A percentile compares a stretch with the other conserved stretches of the same genome.
phyloP scores from a whole-genome alignment of 2,113 vertebrate genomes.

The Amphiprion ocellaris region DNA sequence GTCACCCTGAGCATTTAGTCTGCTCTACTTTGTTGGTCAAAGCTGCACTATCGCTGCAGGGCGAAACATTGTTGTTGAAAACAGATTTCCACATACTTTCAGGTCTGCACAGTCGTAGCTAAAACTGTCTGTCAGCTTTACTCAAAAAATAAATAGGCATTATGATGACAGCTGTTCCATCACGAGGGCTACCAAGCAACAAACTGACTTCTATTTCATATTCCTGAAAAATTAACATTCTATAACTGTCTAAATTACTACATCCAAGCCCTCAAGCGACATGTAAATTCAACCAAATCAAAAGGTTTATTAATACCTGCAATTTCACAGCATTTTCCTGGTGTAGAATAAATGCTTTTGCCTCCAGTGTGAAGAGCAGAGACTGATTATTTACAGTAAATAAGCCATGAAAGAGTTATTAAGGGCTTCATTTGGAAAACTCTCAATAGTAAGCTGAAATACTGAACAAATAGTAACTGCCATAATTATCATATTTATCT shows the following conservation, averaged over 20 bases:
- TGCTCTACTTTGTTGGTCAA: neutral
- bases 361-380: neutral
- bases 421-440: neutral
- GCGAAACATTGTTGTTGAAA: neutral
- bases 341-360: neutral
- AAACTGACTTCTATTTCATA: too few relatives aligned
- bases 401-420: neutral
- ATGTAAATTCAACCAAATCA: neutral
- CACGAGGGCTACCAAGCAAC: too few relatives aligned
- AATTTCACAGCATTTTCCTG: too few relatives aligned
- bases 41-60: neutral
- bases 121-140: neutral
- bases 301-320: neutral
- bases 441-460: too few relatives aligned
- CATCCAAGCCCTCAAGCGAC: neutral
- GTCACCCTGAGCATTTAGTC: conserved; percentile 18
- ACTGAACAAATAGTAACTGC: neutral
- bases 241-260: neutral
- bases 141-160: neutral
- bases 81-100: neutral
- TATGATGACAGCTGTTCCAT: neutral
- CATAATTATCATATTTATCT: neutral
- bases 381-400: neutral
- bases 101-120: neutral
- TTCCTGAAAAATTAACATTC: neutral